Percentiles rank a stretch among this genome's conserved stretches.
Evolutionary conservation across 2,113 vertebrate species (phyloP).

Genomic region (Megaleporinus macrocephalus): DNA sequence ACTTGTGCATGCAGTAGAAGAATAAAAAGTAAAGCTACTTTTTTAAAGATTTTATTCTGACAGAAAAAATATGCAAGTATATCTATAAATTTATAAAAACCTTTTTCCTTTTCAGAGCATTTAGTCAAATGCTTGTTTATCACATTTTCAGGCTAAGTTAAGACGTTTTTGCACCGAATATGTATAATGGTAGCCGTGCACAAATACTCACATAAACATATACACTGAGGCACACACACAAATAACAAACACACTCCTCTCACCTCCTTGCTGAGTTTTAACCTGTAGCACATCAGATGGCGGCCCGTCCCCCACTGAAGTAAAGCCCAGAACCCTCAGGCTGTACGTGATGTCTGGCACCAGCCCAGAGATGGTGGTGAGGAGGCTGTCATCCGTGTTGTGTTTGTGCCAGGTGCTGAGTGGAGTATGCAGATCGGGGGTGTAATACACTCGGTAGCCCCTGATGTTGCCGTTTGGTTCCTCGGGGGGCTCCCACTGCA

Average conservation of each 20-base stretch:
- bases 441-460: constrained; percentile 93
- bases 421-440: constrained; percentile 77
- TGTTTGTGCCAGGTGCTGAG: constrained; percentile 91
- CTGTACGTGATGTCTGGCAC: constrained; percentile 90
- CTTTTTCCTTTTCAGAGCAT: too few species aligned
- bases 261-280: constrained; percentile 95
- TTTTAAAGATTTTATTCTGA: too few species aligned
- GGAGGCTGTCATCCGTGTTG: constrained; percentile 86
- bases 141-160: too few species aligned
- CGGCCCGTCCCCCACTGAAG: constrained; percentile 91
- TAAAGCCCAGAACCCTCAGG: constrained; percentile 91
- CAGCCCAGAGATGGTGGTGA: constrained; percentile 90
- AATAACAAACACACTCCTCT: not conserved
- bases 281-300: constrained; percentile 91
- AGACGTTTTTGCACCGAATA: too few species aligned
- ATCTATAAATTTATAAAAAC: too few species aligned
- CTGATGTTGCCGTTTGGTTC: constrained; percentile 92
- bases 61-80: too few species aligned
- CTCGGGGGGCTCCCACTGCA: constrained; percentile 94
- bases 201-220: not conserved
- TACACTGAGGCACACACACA: not conserved
- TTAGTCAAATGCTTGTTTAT: too few species aligned
- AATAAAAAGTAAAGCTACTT: too few species aligned
- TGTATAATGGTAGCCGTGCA: too few species aligned
- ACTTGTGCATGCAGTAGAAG: too few species aligned